Evolutionary conservation across 1,140 invertebrate species (phyloP), one percentile per base, ranked within the genome.

Genomic region (Octopus bimaculoides): DNA sequence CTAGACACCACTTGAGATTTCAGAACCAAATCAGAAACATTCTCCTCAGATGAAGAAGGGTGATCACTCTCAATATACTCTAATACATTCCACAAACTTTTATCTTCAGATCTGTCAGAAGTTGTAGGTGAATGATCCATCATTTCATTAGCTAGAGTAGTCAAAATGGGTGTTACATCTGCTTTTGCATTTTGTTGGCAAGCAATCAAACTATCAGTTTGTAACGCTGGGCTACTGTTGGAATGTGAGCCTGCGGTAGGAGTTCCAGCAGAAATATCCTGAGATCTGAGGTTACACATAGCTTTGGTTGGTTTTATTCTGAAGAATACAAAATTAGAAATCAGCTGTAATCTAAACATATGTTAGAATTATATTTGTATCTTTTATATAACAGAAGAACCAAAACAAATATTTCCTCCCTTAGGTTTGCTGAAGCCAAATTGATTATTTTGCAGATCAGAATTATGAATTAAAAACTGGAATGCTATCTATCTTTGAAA

Each of bases 1-100:
- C 12, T n/a, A 66, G 61, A 66, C 61, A 66, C 12, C n/a, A 3
- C 61, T 66, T n/a, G n/a, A 66, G 61, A 14, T n/a, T 66, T 12
- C n/a, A 14, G 61, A n/a, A 66, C 61, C n/a, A 66, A 66, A n/a
- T n/a, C n/a, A n/a, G 12, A 14, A n/a, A 12, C n/a, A 3, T 66
- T 12, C 61, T 14, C 12, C 61, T 66, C 12, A n/a, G 61, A 66
- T 66, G 61, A 12, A 14, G n/a, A 66, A n/a, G 12, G 61, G 61
- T 66, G 61, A n/a, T 14, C 61, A 14, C n/a, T n/a, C 61, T 75
- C 74, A 52, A 52, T 17, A 75, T 75, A 75, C 17, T 75, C 74
- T 75, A 75, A 75, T 75, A 75, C 20, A 52, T 52, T 75, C 74
- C 74, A 75, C 26, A 75, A 0, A 20, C 41, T 75, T 75, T 75